These are phyloP conservation scores for Dicrostonyx torquatus DNA, from an alignment of 2,797 vertebrate genomes.

Conservation along the genomic window DNA sequence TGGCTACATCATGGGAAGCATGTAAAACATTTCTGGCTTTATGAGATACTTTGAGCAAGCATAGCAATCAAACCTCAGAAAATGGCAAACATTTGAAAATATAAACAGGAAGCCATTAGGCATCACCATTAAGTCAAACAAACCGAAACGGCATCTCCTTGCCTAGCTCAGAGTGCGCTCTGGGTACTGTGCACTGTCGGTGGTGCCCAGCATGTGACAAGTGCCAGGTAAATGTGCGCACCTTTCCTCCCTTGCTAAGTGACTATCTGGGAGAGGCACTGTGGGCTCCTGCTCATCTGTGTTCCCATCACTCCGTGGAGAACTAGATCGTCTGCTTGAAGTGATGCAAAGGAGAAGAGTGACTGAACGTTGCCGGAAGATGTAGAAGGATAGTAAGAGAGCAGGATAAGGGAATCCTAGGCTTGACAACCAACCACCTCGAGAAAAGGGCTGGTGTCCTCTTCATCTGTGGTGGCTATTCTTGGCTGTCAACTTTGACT, in stretches of 20 bases:
- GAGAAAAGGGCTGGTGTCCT: neutral
- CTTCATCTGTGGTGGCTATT: neutral
- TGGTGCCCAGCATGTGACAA: neutral
- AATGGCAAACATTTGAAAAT: constrained; percentile 28
- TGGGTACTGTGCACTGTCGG: neutral
- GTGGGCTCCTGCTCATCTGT: neutral
- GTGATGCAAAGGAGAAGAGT: neutral
- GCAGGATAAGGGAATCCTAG: neutral
- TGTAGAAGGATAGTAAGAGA: neutral
- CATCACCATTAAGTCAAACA: constrained; percentile 13
- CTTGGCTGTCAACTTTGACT: neutral
- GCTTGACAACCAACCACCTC: fast-evolving
- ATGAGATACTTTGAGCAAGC: constrained; percentile 15
- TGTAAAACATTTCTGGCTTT: neutral
- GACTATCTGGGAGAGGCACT: neutral
- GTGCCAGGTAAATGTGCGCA: fast-evolving
- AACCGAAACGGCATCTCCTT: neutral
- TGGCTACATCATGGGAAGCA: neutral
- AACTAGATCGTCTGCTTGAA: neutral
- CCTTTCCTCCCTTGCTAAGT: neutral
- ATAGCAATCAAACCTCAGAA: constrained; percentile 13
- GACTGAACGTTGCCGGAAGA: neutral
- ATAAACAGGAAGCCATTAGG: constrained; percentile 42
- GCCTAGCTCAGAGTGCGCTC: neutral
- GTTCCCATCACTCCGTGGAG: neutral